Base-by-base conservation (phyloP, 1,140 invertebrate genomes). In the Eubasilissa regina region DNA sequence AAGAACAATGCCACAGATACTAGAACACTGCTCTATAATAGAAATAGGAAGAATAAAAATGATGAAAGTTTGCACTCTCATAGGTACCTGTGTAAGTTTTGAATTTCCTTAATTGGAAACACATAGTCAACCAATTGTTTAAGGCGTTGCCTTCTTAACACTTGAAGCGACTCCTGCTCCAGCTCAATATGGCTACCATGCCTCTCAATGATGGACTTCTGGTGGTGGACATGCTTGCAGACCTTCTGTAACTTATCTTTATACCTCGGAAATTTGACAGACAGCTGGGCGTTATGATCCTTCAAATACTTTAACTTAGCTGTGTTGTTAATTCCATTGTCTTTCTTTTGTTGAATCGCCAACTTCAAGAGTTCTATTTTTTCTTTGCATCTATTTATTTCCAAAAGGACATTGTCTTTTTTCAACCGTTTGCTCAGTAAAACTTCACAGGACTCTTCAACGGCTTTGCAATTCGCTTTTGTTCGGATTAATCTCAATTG, bases 111-210 rank as follows among this genome's bases (percentile, higher is more conserved):
- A 6, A 96, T 92, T 11, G 94, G 94, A 87, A 96, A 96, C 84
- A 96, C 94, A 86, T 93, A 94, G 82, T 93, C 89, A 56, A 92
- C 91, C 12, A 96, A 89, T 85, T 95, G 93, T 76, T 93, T 88
- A 58, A 94, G 91, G 81, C 92, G 90, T 53, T 89, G 88, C 84
- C 91, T 88, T 48, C 93, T 89, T 51, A 93, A 84, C 82, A 91
- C 91, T 81, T 93, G 94, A 43, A 94, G 84, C 44, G 91, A 84
- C 15, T 90, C 87, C 53, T 90, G 88, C 80, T 82, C 73, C n/a
- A 91, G 90, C 56, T 90, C 89, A 66, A 89, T 88, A 55, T 93
- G 89, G 25, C 84, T 85, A 76, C 88, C 88, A 47, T 89, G 89
- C 75, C 90, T 89, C 81, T 90, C 86, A 56, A 91, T 85, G 79